A percentile compares a stretch with the other conserved stretches of the same genome.
phyloP scores from a whole-genome alignment of 2,797 vertebrate species.

The Serranus cabrilla region DNA sequence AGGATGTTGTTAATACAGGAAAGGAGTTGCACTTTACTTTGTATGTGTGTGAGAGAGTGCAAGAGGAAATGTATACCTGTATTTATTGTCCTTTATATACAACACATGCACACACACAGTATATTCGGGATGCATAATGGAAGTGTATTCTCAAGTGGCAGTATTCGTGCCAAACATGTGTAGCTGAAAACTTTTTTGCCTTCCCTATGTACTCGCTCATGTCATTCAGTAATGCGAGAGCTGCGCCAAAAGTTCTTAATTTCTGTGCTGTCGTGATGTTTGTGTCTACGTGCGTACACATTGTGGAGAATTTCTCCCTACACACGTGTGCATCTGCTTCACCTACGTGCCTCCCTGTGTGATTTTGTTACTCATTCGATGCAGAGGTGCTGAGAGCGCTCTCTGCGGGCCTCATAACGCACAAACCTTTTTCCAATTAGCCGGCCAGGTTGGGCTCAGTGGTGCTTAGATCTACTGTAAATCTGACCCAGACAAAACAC shows the following conservation, averaged over 20 bases:
- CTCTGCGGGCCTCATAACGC: conserved; percentile 68
- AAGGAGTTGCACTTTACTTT: conserved; percentile 26
- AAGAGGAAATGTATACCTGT: conserved; percentile 16
- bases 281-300: conserved; percentile 21
- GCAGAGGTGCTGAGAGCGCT: conserved; percentile 74
- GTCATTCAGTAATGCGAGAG: conserved; percentile 58
- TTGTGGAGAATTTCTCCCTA: conserved; percentile 24
- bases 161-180: conserved; percentile 59
- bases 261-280: conserved; percentile 51
- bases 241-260: conserved; percentile 49
- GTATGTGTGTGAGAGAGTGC: neutral
- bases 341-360: conserved; percentile 58
- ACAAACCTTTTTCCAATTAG: conserved; percentile 81
- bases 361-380: conserved; percentile 54
- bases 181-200: conserved; percentile 47
- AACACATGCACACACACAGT: conserved; percentile 37
- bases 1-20: conserved; percentile 20
- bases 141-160: conserved; percentile 41
- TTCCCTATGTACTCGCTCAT: conserved; percentile 55
- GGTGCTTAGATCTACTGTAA: conserved; percentile 69
- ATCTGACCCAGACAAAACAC: conserved; percentile 79
- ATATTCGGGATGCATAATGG: conserved; percentile 34
- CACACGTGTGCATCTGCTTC: conserved; percentile 57
- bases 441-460: conserved; percentile 55
- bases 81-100: conserved; percentile 31